Base-by-base conservation (phyloP, 2,888 invertebrate species). In the Augiades crinisus region DNA sequence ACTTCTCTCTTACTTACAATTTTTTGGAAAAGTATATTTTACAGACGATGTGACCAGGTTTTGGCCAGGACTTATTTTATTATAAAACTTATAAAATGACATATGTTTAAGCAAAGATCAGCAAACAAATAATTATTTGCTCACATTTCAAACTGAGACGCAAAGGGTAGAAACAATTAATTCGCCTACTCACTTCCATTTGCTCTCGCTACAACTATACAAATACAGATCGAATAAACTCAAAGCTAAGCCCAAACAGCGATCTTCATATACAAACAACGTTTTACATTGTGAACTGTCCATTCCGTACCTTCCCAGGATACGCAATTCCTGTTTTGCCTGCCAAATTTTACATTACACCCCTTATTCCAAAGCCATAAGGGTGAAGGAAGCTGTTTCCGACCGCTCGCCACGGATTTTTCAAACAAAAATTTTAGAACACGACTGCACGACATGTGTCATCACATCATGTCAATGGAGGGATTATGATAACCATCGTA, bases 401-500 rank as follows among this genome's bases (percentile, higher is more conserved):
- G 61, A 54, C 61, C 47, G 49, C 51, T 60, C 52, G 58, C 41
- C 58, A 57, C 60, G 56, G 64, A 70, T 72, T 75, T 83, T 81
- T 83, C 76, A 78, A 78, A 82, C 71, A 71, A 73, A 81, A 80
- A 81, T 85, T 88, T 81, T 83, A 79, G 75, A 81, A 76, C 81
- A 77, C 82, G 80, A 80, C 74, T 68, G 67, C 80, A 79, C 86
- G 89, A 88, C 88, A 89, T 89, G 88, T 89, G 89, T 89, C 89
- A 85, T 89, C 89, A 89, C 89, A 89, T 89, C 82, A 86, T 78
- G 84, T 89, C 88, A 87, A 87, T 87, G 87, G 80, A 77, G 81
- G 87, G 89, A 89, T 89, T 89, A 89, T 87, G 89, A 89, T 89
- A 88, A 87, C 88, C 79, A 88, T 88, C 89, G 86, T 78, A 77